These are phyloP conservation scores for Napeogenes sylphis DNA, from an alignment of 2,888 invertebrate genomes.

Conservation along the genomic window DNA sequence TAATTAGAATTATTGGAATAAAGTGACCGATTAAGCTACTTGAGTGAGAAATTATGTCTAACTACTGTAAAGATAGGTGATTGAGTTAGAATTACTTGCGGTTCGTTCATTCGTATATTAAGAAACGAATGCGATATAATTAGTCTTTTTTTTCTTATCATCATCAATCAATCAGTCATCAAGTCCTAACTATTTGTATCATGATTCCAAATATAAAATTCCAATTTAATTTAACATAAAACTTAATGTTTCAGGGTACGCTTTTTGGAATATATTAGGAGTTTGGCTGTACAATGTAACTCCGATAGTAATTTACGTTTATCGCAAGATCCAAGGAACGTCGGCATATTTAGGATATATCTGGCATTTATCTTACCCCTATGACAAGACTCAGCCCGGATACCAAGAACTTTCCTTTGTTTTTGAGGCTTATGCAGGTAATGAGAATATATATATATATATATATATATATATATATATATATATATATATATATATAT, in stretches of 20 bases:
- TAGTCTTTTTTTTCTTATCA: too few relatives aligned
- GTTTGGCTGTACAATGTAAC: slow-evolving; percentile 55
- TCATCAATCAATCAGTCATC: too few relatives aligned
- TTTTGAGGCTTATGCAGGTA: slow-evolving; percentile 57
- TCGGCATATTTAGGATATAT: slow-evolving; percentile 51
- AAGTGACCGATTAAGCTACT: too few relatives aligned
- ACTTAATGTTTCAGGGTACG: slow-evolving; percentile 50
- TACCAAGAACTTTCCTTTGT: slow-evolving; percentile 50
- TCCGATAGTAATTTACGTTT: slow-evolving; percentile 50
- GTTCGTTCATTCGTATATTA: too few relatives aligned
- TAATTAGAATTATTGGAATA: background rate
- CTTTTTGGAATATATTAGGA: slow-evolving; percentile 56
- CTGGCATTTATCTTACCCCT: slow-evolving; percentile 59
- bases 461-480: too few relatives aligned
- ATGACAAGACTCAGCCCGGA: slow-evolving; percentile 56
- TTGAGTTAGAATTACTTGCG: too few relatives aligned
- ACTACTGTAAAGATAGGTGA: too few relatives aligned
- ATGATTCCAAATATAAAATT: background rate
- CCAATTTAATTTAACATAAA: slow-evolving; percentile 10
- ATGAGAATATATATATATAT: background rate
- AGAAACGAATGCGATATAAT: too few relatives aligned
- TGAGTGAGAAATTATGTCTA: too few relatives aligned
- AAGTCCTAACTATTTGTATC: background rate
- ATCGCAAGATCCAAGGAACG: slow-evolving; percentile 42
- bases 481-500: too few relatives aligned